phyloP scores from a whole-genome alignment of 2,888 invertebrate species.

The Hirtodrosophila alboralis region DNA sequence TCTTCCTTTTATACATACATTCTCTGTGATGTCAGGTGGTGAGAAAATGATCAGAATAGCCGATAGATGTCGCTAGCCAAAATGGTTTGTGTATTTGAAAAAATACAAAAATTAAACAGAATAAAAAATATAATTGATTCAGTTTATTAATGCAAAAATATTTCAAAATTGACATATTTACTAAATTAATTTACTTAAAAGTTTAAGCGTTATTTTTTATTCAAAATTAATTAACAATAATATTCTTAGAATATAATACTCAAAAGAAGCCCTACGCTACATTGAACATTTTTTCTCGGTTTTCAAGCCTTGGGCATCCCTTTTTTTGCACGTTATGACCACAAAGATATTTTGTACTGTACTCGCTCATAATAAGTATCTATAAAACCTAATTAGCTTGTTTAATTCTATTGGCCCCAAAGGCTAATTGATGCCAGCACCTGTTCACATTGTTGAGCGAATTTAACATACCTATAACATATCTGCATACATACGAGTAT shows the following conservation, averaged over 20 bases:
- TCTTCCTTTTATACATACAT: too few relatives aligned
- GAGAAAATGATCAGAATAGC: neutral
- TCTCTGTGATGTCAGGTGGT: neutral
- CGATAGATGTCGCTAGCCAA: slow-evolving; percentile 29
- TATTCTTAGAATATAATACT: neutral
- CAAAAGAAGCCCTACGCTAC: too few relatives aligned
- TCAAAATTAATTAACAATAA: too few relatives aligned
- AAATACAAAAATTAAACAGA: too few relatives aligned
- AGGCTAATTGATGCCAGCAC: slow-evolving; percentile 68
- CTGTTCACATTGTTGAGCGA: slow-evolving; percentile 47
- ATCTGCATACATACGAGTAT: slow-evolving; percentile 7
- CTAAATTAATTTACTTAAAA: too few relatives aligned
- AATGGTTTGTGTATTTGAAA: slow-evolving; percentile 20
- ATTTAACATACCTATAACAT: slow-evolving; percentile 42
- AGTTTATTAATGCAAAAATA: too few relatives aligned
- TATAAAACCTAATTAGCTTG: slow-evolving; percentile 67
- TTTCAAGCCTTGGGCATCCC: neutral
- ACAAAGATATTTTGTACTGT: slow-evolving; percentile 29
- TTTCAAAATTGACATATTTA: too few relatives aligned
- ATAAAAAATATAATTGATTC: too few relatives aligned
- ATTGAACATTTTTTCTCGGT: neutral
- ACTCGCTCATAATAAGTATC: slow-evolving; percentile 10
- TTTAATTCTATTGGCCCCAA: slow-evolving; percentile 52
- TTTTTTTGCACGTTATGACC: slow-evolving; percentile 1
- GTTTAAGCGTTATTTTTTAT: too few relatives aligned